Base-by-base conservation (phyloP, 2,113 vertebrate species). In the Stomatorhinus ivindoensis region DNA sequence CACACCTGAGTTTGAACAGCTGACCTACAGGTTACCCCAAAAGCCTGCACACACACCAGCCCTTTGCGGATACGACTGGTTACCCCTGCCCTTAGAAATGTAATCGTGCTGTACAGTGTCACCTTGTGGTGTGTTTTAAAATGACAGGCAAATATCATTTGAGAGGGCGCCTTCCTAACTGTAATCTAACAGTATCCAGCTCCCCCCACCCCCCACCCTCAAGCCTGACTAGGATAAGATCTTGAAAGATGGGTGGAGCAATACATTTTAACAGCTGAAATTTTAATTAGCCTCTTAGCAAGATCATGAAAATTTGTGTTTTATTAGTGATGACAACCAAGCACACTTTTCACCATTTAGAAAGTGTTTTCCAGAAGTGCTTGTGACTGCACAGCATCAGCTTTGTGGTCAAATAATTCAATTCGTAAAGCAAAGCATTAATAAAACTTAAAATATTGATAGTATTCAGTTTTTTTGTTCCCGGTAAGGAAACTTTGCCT, bases 91-190 rank as follows among this genome's bases (percentile, higher is more conserved):
- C n/a, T n/a, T n/a, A 80, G 73, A 80, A 80, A 80, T 80, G 31
- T 19, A 39, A 42, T 19, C 11, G n/a, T 86, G 89, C 8, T 39
- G 19, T 17, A 50, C 44, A 73, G 58, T 65, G 87, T 82, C 87
- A 35, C 55, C 88, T 91, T 21, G 76, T 91, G 90, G 86, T 85
- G n/a, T 15, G 11, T 46, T 85, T 19, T 83, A 84, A 7, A 53
- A 84, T 53, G 4, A 35, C 35, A 44, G 39, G 27, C 58, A 86
- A 86, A 86, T 86, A 42, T 44, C 13, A 46, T 35, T 42, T 80
- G 44, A 5, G 44, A 46, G 44, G 44, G 44, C 44, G 6, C 4
- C 44, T 7, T 35, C 0, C 35, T 39, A 39, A 39, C 69, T 76
- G 69, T 7, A 76, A 27, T 39, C 31, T 76, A 35, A 27, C n/a